Base-by-base conservation (phyloP, 1,140 invertebrate species). In the Meloidogyne chitwoodi region DNA sequence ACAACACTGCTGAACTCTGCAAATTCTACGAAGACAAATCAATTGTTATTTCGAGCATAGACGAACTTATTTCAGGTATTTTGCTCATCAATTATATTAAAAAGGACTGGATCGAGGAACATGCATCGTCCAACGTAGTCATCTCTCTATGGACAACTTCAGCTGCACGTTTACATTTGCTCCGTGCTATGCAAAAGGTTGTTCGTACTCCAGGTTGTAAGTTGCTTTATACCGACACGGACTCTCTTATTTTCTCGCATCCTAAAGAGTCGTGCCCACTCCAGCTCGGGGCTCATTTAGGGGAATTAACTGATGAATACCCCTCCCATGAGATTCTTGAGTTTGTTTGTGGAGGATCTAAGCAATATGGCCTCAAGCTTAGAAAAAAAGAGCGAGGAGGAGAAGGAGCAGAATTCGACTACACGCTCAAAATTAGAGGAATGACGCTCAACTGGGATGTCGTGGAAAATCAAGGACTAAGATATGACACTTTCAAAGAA, bases 391-490 rank as follows among this genome's bases (percentile, higher is more conserved):
- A 38, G 65, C 16, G 22, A 4, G 5, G 65, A 16, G 6, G 11
- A 38, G 6, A 38, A 38, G 34, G 11, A 38, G 34, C 1, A 38
- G 22, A 67, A 14, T 24, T 3, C 27, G 65, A 67, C 6, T 67
- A 67, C 22, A n/a, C 22, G 4, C 22, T 67, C 27, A 67, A 67
- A 38, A n/a, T 67, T 14, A 29, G 65, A 16, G 65, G 65, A 16
- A 67, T 67, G 65, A 67, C 65, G 14, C 22, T 67, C 4, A 67
- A 67, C 65, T 67, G 38, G 27, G 65, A 67, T 22, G 65, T 67
- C 14, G 16, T 67, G 2, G 8, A 16, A 2, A 67, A 24, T 4
- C 65, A 67, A 67, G 19, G 22, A 0, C 10, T 67, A 38, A 1
- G 22, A 16, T 67, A 67, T 24, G 22, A 67, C 0, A 67, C 16